Conservation (phyloP, 2,888 invertebrate species). For the Pyrocoelia pectoralis region DNA sequence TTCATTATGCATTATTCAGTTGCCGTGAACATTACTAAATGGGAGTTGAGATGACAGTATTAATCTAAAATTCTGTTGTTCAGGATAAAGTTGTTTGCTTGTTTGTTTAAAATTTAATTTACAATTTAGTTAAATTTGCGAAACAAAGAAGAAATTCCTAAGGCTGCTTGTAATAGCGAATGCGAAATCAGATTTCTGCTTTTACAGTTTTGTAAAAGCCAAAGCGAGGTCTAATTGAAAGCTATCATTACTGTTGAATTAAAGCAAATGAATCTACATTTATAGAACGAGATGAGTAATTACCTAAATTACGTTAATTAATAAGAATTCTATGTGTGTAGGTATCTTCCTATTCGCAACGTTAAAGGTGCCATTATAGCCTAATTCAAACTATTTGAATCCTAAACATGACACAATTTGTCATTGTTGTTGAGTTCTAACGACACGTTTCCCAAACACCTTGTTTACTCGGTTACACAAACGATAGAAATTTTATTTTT, state of each 20-base stretch:
- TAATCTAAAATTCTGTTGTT: neutral
- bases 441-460: too few species aligned
- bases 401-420: too few species aligned
- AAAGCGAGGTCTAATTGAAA: neutral
- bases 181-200: neutral
- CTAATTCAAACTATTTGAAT: too few species aligned
- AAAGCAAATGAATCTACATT: neutral
- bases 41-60: neutral
- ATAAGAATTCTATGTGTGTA: too few species aligned
- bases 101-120: slow-evolving; percentile 17
- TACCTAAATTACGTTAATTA: neutral
- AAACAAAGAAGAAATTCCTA: neutral
- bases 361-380: too few species aligned
- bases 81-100: neutral
- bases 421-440: too few species aligned
- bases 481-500: too few species aligned
- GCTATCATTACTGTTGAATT: neutral
- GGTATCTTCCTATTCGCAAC: too few species aligned
- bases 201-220: neutral
- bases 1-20: neutral
- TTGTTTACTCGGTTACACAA: too few species aligned
- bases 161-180: neutral
- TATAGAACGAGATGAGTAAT: neutral
- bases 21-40: neutral
- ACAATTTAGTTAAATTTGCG: neutral